Conservation (phyloP, 2,113 vertebrate genomes). For the Gallinago paraguaiae region DNA sequence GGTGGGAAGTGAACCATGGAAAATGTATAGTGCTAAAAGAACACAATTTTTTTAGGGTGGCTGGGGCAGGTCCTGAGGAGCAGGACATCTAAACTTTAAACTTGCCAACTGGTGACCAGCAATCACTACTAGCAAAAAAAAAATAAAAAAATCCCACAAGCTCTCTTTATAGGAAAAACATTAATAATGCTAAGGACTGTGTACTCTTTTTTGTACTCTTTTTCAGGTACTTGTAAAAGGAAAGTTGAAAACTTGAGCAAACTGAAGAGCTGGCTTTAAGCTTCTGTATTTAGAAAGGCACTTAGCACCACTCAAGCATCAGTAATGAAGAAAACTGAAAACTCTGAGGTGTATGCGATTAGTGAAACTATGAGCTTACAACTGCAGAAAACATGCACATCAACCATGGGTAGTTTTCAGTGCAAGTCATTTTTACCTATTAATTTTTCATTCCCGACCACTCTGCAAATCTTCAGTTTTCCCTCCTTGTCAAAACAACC, state of each 20-base stretch:
- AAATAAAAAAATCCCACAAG: not conserved
- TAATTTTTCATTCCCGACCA: not conserved
- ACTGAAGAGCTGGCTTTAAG: not conserved
- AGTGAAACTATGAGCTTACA: not conserved
- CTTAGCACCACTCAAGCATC: conserved; percentile 6
- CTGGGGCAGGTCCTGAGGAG: not conserved
- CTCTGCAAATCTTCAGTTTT: conserved; percentile 34
- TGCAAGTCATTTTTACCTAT: not conserved
- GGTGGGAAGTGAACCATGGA: not conserved
- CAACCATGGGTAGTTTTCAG: not conserved
- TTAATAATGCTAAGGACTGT: not conserved
- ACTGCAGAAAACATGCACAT: not conserved
- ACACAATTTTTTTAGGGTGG: not conserved
- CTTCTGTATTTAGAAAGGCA: not conserved
- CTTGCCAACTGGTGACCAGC: not conserved
- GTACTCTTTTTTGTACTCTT: not conserved
- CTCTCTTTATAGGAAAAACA: not conserved
- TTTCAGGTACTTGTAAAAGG: not conserved
- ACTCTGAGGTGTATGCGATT: not conserved
- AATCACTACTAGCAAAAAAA: not conserved
- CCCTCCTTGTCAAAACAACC: conserved; percentile 54
- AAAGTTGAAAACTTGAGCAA: not conserved
- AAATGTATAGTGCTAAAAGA: not conserved
- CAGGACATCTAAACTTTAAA: not conserved
- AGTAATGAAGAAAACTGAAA: not conserved